phyloP scores from a whole-genome alignment of 2,797 vertebrate genomes.

The Pangasius sanitwongsei region DNA sequence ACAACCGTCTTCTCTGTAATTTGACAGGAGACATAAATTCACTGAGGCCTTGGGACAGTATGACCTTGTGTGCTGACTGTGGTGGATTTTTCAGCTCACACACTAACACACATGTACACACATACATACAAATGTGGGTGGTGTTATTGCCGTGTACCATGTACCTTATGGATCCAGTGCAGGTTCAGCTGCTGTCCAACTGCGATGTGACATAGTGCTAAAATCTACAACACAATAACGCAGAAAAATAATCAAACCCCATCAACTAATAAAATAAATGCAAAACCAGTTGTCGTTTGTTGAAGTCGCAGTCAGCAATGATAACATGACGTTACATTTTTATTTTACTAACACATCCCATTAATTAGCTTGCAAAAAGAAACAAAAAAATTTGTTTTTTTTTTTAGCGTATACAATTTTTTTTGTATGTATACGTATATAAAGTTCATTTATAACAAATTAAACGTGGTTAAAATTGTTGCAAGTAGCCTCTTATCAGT shows the following conservation, averaged over 20 bases:
- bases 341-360: neutral
- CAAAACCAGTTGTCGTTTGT: neutral
- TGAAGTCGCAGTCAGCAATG: neutral
- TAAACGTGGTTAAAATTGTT: neutral
- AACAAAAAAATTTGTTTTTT: neutral
- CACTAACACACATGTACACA: neutral
- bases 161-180: slow-evolving; percentile 84
- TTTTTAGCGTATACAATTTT: neutral
- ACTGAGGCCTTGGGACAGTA: slow-evolving; percentile 23
- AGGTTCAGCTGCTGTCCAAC: slow-evolving; percentile 81
- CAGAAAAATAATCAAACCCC: neutral
- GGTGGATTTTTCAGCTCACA: slow-evolving; percentile 3
- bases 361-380: neutral
- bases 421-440: neutral
- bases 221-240: slow-evolving; percentile 67
- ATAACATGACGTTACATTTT: neutral
- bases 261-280: neutral
- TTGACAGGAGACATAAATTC: slow-evolving; percentile 8
- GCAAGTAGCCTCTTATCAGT: neutral
- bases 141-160: neutral
- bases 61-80: slow-evolving; percentile 40
- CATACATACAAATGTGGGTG: neutral
- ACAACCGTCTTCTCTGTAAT: neutral
- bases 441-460: neutral
- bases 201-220: slow-evolving; percentile 79